phyloP scores from a whole-genome alignment of 2,797 vertebrate genomes.

The Falco columbarius region DNA sequence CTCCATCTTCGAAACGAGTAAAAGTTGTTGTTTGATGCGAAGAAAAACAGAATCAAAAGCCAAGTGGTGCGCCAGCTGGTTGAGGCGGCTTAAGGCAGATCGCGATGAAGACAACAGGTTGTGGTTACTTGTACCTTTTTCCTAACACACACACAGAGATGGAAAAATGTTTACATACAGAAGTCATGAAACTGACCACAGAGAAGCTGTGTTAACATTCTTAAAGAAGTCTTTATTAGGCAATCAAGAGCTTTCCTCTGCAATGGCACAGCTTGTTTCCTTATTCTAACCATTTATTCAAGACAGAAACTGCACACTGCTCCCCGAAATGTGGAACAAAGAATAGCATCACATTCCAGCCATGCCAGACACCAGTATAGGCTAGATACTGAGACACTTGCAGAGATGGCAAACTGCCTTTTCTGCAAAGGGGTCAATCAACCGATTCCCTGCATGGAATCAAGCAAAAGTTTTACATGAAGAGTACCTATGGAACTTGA shows the following conservation, averaged over 20 bases:
- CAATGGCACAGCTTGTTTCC: background rate
- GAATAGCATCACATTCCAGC: background rate
- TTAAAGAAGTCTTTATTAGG: background rate
- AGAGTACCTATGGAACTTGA: background rate
- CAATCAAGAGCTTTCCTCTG: background rate
- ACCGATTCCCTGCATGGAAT: background rate
- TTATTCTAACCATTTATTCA: background rate
- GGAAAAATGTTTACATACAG: background rate
- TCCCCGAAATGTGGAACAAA: background rate
- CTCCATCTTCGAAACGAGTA: slow-evolving; percentile 88
- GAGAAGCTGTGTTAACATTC: background rate
- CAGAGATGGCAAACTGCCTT: background rate
- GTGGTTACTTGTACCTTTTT: slow-evolving; percentile 90
- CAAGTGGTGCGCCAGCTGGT: slow-evolving; percentile 94
- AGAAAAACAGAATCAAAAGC: slow-evolving; percentile 98
- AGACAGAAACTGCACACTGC: background rate
- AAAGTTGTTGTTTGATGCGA: slow-evolving; percentile 95
- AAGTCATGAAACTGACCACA: background rate
- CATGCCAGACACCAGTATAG: background rate
- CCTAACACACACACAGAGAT: slow-evolving; percentile 74
- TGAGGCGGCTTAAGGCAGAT: slow-evolving; percentile 86
- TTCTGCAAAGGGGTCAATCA: background rate
- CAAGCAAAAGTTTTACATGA: background rate
- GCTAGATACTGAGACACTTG: background rate
- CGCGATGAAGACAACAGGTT: slow-evolving; percentile 84